phyloP scores from a whole-genome alignment of 2,797 vertebrate genomes.

The Tokudaia muenninki region DNA sequence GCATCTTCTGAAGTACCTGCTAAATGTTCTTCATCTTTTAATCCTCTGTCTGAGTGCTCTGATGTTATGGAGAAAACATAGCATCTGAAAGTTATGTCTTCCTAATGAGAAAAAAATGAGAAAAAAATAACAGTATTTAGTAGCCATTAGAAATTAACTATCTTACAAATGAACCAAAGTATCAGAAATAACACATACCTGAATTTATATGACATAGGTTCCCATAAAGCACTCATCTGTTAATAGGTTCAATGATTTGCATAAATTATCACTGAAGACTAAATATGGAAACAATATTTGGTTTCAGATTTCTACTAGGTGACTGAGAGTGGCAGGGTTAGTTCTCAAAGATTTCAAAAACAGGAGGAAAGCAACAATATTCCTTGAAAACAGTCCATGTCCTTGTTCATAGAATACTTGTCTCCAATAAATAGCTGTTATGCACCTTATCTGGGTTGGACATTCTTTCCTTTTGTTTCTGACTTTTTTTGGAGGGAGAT shows the following conservation, averaged over 20 bases:
- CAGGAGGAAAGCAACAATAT: neutral
- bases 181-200: neutral
- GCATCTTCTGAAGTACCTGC: neutral
- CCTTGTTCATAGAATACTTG: neutral
- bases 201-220: neutral
- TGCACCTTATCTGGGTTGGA: neutral
- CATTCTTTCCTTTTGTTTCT: neutral
- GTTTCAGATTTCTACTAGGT: slow-evolving; percentile 40
- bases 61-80: neutral
- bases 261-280: neutral
- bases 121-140: slow-evolving; percentile 16
- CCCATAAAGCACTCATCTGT: neutral
- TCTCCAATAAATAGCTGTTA: neutral
- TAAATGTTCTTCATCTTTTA: neutral
- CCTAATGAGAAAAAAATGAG: neutral
- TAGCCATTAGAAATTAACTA: slow-evolving; percentile 43
- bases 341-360: neutral
- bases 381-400: neutral
- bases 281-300: slow-evolving; percentile 62
- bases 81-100: neutral
- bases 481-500: neutral
- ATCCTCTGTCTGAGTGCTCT: neutral
- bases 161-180: slow-evolving; percentile 29
- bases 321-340: neutral
- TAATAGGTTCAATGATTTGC: neutral